A percentile compares a stretch with the other conserved stretches of the same genome.
These are phyloP conservation scores for Drosophila teissieri DNA, from an alignment of 1,140 invertebrate species.

Conservation along the genomic window DNA sequence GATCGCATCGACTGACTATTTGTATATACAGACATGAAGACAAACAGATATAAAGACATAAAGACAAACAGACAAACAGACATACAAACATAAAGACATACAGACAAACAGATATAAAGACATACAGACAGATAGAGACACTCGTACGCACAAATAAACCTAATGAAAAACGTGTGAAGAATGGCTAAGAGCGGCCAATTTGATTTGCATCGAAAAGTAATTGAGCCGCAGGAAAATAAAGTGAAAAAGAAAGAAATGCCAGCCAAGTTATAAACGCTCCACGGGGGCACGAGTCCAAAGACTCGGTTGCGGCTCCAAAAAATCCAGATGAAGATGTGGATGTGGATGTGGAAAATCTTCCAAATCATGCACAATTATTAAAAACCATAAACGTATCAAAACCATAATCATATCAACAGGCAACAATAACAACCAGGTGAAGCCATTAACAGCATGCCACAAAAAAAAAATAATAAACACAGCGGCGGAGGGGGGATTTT, in stretches of 20 bases:
- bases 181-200: conserved; percentile 80
- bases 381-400: conserved; percentile 83
- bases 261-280: conserved; percentile 63
- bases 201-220: conserved; percentile 84
- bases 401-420: conserved; percentile 82
- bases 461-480: not conserved
- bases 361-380: conserved; percentile 84
- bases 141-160: conserved; percentile 42
- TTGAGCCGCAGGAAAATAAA: conserved; percentile 68
- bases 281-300: conserved; percentile 67
- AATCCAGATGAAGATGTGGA: conserved; percentile 26
- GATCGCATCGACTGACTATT: conserved; percentile 17
- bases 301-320: no score
- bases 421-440: conserved; percentile 45
- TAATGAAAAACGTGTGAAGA: conserved; percentile 84
- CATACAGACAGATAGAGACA: conserved; percentile 1
- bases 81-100: no score
- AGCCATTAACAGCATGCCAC: conserved; percentile 74
- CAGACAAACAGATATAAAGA: no score
- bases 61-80: no score
- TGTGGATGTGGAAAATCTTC: conserved; percentile 60
- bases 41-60: not conserved
- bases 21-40: not conserved
- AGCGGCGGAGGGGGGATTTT: no score
- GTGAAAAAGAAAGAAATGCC: conserved; percentile 23